These are phyloP conservation scores for Propithecus coquereli DNA, from an alignment of 2,113 vertebrate genomes.

Conservation along the genomic window DNA sequence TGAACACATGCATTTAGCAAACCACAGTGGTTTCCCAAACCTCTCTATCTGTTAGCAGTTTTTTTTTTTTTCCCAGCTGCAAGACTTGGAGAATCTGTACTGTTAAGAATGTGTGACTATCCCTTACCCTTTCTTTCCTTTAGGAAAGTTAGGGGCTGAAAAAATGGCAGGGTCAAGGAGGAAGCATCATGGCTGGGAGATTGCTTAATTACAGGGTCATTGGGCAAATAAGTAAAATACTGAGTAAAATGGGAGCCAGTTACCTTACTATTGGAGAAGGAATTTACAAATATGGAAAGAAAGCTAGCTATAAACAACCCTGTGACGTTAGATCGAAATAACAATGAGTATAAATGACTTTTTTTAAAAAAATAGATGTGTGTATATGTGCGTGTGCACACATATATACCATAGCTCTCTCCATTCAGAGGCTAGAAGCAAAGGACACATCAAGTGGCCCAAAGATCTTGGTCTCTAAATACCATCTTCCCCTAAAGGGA, in stretches of 20 bases:
- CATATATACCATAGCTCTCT: neutral
- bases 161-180: neutral
- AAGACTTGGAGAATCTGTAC: neutral
- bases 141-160: neutral
- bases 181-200: neutral
- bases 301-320: neutral
- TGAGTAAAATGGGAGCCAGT: neutral
- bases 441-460: neutral
- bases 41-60: neutral
- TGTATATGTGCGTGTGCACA: neutral
- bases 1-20: neutral
- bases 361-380: neutral
- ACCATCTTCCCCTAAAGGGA: neutral
- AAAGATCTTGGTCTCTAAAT: neutral
- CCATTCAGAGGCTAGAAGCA: neutral
- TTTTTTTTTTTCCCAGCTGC: neutral
- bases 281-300: neutral
- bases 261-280: neutral
- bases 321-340: neutral
- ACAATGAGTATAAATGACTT: neutral
- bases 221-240: neutral
- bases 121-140: neutral
- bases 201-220: neutral
- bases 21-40: neutral
- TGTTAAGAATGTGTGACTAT: neutral